Base-by-base conservation (phyloP, 1,140 invertebrate genomes). In the Scaptomyza montana region DNA sequence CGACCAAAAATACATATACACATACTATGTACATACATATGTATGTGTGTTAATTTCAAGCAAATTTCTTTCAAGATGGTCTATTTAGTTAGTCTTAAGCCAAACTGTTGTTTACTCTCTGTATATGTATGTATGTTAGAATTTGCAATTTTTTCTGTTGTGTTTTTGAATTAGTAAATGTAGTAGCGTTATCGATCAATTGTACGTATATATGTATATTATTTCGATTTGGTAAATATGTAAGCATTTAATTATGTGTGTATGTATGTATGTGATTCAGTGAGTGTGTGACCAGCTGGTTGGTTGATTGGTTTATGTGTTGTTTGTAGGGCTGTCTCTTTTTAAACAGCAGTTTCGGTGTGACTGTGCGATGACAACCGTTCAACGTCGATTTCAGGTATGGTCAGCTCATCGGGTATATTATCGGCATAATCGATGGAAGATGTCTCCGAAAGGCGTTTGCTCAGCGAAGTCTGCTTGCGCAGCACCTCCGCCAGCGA, bases 371-470 rank as follows among this genome's bases (percentile, higher is more conserved):
- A 97, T 81, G 96, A 97, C 72, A 98, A 94, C 72, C 96, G 95
- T 93, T 97, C 97, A 86, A 97, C 96, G 93, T 97, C 96, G 80
- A 97, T 96, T 93, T 97, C 97, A 76, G 96, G 96, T 91, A 97
- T 95, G 92, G 96, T 95, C 90, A 97, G 94, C 93, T 97, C 95
- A 93, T 97, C 96, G 79, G 96, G 95, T 92, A 96, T 95, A 93
- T 97, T 96, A 93, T 97, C 96, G 74, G 95, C 96, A 93, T 97
- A 98, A 92, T 98, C 97, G 93, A 98, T 96, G 93, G 96, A 97
- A 93, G 97, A 97, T 92, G 96, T 95, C 93, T 97, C 96, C 84
- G 97, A 97, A 90, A 97, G 94, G 91, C 97, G 95, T 94, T 98
- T 98, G 92, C 95, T 96, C 74, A 97, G 94, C 90, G 96, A 97